These are phyloP conservation scores for Drosophila cracens DNA, from an alignment of 2,888 invertebrate species.

Conservation along the genomic window DNA sequence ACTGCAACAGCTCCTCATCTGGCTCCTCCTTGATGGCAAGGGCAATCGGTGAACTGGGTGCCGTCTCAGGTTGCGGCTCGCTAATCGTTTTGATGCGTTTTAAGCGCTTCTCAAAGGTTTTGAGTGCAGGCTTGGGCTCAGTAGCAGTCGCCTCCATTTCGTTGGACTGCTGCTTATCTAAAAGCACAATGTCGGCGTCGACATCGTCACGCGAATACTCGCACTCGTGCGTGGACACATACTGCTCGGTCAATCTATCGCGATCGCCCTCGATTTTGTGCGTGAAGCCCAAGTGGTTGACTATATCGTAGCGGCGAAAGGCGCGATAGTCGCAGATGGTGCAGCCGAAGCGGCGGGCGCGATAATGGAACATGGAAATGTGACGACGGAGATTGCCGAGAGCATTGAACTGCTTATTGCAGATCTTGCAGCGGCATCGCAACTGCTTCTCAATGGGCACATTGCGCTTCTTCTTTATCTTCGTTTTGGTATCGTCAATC, in stretches of 20 bases:
- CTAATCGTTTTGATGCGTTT: constrained; percentile 57
- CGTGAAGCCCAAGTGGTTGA: constrained; percentile 88
- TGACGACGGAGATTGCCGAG: constrained; percentile 84
- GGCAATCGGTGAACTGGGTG: constrained; percentile 26
- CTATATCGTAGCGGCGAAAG: constrained; percentile 88
- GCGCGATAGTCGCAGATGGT: constrained; percentile 90
- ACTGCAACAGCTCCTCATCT: constrained; percentile 38
- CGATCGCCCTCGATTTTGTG: constrained; percentile 87
- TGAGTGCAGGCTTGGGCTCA: constrained; percentile 47
- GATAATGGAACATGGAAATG: constrained; percentile 85
- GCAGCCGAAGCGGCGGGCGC: constrained; percentile 89
- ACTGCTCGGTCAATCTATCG: constrained; percentile 84
- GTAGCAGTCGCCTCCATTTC: constrained; percentile 24
- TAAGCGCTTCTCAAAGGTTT: constrained; percentile 63
- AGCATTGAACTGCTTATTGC: constrained; percentile 84
- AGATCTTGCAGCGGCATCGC: constrained; percentile 84
- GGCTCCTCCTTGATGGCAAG: constrained; percentile 53
- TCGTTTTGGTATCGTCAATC: constrained; percentile 31
- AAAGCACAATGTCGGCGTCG: constrained; percentile 82
- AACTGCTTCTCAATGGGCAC: constrained; percentile 76
- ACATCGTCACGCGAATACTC: constrained; percentile 82
- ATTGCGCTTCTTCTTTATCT: constrained; percentile 62
- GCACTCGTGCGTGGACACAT: constrained; percentile 81
- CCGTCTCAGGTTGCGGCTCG: constrained; percentile 29
- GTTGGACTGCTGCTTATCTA: constrained; percentile 63